These are phyloP conservation scores for Portunus trituberculatus DNA, from an alignment of 1,140 invertebrate species.

Conservation along the genomic window DNA sequence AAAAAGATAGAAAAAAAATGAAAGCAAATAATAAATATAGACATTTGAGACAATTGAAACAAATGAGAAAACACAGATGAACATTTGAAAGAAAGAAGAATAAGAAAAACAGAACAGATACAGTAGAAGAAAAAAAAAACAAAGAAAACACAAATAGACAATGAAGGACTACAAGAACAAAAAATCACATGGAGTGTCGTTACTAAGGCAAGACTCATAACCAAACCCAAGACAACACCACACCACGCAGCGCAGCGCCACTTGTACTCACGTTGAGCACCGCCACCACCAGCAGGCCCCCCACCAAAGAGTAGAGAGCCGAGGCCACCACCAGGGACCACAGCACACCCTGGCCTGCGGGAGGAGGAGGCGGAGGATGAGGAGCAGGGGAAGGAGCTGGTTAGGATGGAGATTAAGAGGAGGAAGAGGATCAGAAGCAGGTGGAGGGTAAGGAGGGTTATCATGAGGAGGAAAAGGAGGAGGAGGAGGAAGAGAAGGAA, in stretches of 20 bases:
- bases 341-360: constrained; percentile 63
- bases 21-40: no score
- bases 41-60: no score
- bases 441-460: neutral
- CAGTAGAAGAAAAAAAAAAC: no score
- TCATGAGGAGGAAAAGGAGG: neutral
- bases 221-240: no score
- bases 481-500: neutral
- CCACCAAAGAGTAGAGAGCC: constrained; percentile 40
- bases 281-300: constrained; percentile 45
- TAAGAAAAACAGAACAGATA: no score
- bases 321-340: constrained; percentile 60
- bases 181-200: no score
- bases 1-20: no score
- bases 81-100: no score
- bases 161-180: no score
- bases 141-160: no score
- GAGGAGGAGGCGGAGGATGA: neutral
- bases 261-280: constrained; percentile 48
- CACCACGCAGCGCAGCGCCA: neutral
- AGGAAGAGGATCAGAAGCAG: neutral
- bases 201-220: no score
- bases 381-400: neutral
- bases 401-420: neutral
- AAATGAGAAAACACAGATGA: no score